phyloP scores from a whole-genome alignment of 1,140 invertebrate genomes.

The Luehdorfia chinensis region DNA sequence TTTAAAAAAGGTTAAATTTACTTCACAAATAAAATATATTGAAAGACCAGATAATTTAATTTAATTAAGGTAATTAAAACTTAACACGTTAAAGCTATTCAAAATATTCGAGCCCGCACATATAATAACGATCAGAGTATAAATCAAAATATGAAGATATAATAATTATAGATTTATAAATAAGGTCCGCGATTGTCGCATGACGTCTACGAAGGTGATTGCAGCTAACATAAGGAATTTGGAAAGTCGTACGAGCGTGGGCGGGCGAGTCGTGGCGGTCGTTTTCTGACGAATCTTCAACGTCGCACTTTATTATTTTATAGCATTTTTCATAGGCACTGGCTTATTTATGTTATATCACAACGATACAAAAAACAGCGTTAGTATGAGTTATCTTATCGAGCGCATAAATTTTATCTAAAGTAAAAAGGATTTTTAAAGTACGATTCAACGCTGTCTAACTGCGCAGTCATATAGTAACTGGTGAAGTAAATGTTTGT shows the following conservation, averaged over 20 bases:
- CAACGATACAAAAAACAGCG: constrained; percentile 19
- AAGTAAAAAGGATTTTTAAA: constrained; percentile 1
- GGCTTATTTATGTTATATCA: constrained; percentile 34
- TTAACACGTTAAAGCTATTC: no score
- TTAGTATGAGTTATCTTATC: constrained; percentile 16
- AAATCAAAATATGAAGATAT: constrained; percentile 6
- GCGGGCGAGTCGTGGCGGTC: constrained; percentile 58
- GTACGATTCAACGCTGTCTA: not conserved
- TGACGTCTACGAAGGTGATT: constrained; percentile 48
- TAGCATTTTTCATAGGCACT: constrained; percentile 52
- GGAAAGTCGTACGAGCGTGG: constrained; percentile 69
- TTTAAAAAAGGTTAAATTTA: no score
- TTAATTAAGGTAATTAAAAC: no score
- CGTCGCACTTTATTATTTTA: constrained; percentile 62
- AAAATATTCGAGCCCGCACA: no score
- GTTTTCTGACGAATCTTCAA: constrained; percentile 65
- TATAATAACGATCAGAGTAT: no score
- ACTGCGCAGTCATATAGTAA: no score
- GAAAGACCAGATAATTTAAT: no score
- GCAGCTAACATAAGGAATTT: constrained; percentile 68
- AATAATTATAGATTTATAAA: constrained; percentile 28
- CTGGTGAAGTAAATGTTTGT: no score
- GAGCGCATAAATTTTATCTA: constrained; percentile 14
- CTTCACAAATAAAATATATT: no score
- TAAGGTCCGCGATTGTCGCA: constrained; percentile 33